Conservation (phyloP, 2,888 invertebrate genomes). For the Drosophila longiperda region DNA sequence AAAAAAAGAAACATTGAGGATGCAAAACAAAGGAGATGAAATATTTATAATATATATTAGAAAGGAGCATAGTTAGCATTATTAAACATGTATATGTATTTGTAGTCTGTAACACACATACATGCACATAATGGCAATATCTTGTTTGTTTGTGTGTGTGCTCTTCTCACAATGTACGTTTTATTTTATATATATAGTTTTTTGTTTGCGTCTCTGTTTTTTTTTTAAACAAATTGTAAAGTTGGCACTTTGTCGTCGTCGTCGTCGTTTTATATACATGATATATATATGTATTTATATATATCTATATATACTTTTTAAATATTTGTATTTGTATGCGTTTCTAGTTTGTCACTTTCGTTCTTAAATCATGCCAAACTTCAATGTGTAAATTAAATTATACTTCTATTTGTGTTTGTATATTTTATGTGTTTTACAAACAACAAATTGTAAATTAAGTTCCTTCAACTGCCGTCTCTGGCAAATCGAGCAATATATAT, state of each 20-base stretch:
- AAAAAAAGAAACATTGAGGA: conserved; percentile 11
- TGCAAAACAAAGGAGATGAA: conserved; percentile 21
- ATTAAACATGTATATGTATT: conserved; percentile 69
- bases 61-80: conserved; percentile 72
- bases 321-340: conserved; percentile 16
- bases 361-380: conserved; percentile 41
- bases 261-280: conserved; percentile 18
- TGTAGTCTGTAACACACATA: conserved; percentile 49
- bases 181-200: conserved; percentile 4
- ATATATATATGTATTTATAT: not conserved
- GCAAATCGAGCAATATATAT: conserved; percentile 73
- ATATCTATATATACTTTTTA: not conserved
- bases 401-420: conserved; percentile 43
- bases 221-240: conserved; percentile 57
- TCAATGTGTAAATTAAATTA: conserved; percentile 41
- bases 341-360: conserved; percentile 25
- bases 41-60: conserved; percentile 47
- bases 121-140: conserved; percentile 42
- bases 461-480: conserved; percentile 61
- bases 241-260: conserved; percentile 57
- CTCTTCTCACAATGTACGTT: conserved; percentile 35
- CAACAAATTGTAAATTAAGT: conserved; percentile 66
- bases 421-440: conserved; percentile 51
- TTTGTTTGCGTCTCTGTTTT: conserved; percentile 24
- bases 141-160: conserved; percentile 21